These are phyloP conservation scores for Vireo altiloquus DNA, from an alignment of 2,113 vertebrate genomes.

Conservation along the genomic window DNA sequence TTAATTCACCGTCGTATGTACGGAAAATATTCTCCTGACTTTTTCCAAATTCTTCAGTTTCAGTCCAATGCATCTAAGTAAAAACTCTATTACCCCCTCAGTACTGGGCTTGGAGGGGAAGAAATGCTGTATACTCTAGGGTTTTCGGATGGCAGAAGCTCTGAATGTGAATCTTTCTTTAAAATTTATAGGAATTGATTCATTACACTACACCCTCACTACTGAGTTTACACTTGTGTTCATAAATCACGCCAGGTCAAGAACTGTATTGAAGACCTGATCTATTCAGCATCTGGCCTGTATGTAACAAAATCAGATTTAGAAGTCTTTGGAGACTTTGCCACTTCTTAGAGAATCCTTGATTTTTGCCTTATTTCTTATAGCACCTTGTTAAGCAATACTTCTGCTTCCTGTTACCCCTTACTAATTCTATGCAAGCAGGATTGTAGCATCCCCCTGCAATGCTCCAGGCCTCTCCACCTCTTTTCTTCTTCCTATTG, in stretches of 20 bases:
- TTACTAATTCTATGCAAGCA: background rate
- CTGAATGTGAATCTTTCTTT: conserved; percentile 1
- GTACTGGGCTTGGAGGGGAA: background rate
- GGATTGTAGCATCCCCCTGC: background rate
- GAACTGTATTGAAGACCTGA: background rate
- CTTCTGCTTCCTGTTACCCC: background rate
- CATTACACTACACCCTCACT: background rate
- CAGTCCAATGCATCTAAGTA: background rate
- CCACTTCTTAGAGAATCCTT: background rate
- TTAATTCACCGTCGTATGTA: background rate
- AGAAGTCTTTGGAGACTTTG: background rate
- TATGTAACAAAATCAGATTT: background rate
- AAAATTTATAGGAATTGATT: conserved; percentile 26
- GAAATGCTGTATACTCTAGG: background rate
- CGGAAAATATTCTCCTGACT: background rate
- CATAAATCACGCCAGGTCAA: background rate
- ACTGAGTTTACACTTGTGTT: background rate
- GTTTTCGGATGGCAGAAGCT: background rate
- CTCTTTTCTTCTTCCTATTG: background rate
- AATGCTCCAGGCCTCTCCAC: background rate
- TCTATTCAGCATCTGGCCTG: background rate
- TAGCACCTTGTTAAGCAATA: background rate
- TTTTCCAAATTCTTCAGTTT: background rate
- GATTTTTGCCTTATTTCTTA: background rate
- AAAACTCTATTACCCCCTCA: background rate